Conservation (phyloP, 2,797 vertebrate species). For the Enteromius trimaculatus region DNA sequence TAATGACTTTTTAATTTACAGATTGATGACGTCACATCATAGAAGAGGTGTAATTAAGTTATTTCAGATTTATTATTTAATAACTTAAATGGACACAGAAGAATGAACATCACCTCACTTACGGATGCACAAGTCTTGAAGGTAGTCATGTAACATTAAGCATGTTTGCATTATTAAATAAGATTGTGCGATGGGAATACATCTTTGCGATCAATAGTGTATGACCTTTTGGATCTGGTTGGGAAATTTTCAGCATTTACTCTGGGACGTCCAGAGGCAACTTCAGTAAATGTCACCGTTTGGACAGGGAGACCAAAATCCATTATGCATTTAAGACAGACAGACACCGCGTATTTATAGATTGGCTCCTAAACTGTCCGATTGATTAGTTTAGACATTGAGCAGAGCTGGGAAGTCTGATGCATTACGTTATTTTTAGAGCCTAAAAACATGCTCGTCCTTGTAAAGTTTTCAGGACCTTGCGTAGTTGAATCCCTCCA, state of each 20-base stretch:
- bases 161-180: conserved; percentile 56
- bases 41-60: neutral
- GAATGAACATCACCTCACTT: neutral
- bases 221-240: conserved; percentile 74
- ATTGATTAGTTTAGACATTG: conserved; percentile 18
- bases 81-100: neutral
- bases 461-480: conserved; percentile 3
- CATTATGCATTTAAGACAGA: conserved; percentile 75
- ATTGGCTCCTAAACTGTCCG: conserved; percentile 48
- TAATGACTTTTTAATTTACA: neutral
- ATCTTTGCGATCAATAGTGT: conserved; percentile 73
- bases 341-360: conserved; percentile 68
- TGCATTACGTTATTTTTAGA: conserved; percentile 34
- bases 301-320: conserved; percentile 60
- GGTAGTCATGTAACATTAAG: conserved; percentile 51
- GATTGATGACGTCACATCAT: neutral
- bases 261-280: conserved; percentile 66
- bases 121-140: neutral
- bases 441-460: neutral
- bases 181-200: conserved; percentile 55
- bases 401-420: conserved; percentile 23
- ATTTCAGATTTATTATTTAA: neutral
- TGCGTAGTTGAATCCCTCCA: neutral
- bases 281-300: conserved; percentile 78
- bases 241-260: conserved; percentile 67